Evolutionary conservation across 2,797 vertebrate genomes (phyloP).

Genomic region (Oreochromis grahami): DNA sequence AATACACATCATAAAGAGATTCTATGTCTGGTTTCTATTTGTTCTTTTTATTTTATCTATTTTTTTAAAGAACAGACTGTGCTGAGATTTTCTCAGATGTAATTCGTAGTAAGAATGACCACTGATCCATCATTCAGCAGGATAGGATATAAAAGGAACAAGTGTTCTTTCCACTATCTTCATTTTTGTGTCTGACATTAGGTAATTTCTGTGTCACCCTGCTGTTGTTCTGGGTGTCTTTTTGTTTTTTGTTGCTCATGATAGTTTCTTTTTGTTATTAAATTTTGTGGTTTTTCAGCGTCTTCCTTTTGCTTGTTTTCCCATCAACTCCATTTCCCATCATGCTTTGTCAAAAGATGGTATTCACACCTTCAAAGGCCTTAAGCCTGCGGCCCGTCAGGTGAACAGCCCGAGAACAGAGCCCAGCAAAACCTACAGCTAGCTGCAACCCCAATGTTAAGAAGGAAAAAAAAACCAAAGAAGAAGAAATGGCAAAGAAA

Average conservation of each 20-base stretch:
- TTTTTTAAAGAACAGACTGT: background rate
- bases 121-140: background rate
- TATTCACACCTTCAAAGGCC: conserved; percentile 99
- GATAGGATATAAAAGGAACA: conserved; percentile 11
- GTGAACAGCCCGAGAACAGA: conserved; percentile 99
- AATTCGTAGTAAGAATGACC: background rate
- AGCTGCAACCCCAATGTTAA: conserved; percentile 64
- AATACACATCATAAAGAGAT: background rate
- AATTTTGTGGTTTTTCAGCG: conserved; percentile 17
- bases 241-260: conserved; percentile 31
- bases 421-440: conserved; percentile 85
- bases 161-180: conserved; percentile 22
- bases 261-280: conserved; percentile 21
- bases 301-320: conserved; percentile 33
- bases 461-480: background rate
- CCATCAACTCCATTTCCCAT: conserved; percentile 79
- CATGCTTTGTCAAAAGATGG: conserved; percentile 99
- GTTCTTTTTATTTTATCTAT: background rate
- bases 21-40: background rate
- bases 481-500: background rate
- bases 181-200: conserved; percentile 36
- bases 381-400: conserved; percentile 99
- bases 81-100: background rate
- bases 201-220: conserved; percentile 9
- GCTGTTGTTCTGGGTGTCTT: conserved; percentile 18